A percentile compares a stretch with the other conserved stretches of the same genome.
phyloP scores from a whole-genome alignment of 2,888 invertebrate genomes.

The Augiades crinisus region DNA sequence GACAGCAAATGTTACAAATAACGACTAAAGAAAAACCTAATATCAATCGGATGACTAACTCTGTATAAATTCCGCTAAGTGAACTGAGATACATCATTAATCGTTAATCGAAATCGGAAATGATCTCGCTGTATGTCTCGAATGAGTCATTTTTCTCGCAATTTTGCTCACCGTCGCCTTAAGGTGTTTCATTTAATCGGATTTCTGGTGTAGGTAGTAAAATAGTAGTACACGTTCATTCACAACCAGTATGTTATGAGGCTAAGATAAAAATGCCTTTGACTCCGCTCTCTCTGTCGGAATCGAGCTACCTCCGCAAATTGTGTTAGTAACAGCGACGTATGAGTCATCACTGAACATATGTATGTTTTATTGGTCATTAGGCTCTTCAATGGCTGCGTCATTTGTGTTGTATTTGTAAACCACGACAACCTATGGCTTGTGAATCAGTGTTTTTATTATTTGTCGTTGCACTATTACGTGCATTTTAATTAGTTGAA shows the following conservation, averaged over 20 bases:
- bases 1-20: conserved; percentile 2
- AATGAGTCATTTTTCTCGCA: conserved; percentile 45
- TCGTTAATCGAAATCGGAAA: conserved; percentile 53
- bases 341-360: conserved; percentile 14
- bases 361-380: conserved; percentile 46
- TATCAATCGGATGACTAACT: conserved; percentile 32
- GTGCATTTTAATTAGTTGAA: not conserved
- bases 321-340: conserved; percentile 2
- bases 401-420: conserved; percentile 53
- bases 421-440: conserved; percentile 32
- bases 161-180: conserved; percentile 42
- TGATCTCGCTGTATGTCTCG: conserved; percentile 46
- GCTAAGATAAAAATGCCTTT: conserved; percentile 48
- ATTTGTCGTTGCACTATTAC: conserved; percentile 3
- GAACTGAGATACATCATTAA: conserved; percentile 36
- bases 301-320: conserved; percentile 5
- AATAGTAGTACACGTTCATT: conserved; percentile 58
- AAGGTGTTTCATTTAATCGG: conserved; percentile 40
- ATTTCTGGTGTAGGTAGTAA: conserved; percentile 29
- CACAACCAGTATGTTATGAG: conserved; percentile 54
- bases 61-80: conserved; percentile 32
- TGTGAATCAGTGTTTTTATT: conserved; percentile 19
- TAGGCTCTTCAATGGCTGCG: conserved; percentile 55
- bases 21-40: not conserved
- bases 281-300: not conserved